phyloP scores from a whole-genome alignment of 1,140 invertebrate species.

The Lasioglossum baleicum region DNA sequence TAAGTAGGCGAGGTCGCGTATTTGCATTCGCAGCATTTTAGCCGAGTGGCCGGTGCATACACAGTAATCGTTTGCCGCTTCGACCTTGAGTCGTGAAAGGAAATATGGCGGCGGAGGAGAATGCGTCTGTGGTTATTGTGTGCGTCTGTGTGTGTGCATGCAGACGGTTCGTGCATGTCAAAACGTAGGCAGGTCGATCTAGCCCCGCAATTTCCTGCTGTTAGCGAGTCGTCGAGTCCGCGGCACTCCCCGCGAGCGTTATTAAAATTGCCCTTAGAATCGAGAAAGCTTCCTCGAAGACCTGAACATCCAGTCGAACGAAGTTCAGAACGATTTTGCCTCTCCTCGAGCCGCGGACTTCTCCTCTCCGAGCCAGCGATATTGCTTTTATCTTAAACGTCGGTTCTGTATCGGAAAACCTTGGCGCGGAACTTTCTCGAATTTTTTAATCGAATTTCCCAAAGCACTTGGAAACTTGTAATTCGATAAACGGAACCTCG shows the following conservation, averaged over 20 bases:
- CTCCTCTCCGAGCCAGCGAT: too few species aligned
- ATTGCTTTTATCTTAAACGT: too few species aligned
- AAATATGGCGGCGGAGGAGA: constrained; percentile 44
- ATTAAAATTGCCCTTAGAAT: constrained; percentile 16
- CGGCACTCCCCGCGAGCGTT: constrained; percentile 12
- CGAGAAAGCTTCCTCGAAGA: neutral
- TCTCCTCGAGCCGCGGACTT: too few species aligned
- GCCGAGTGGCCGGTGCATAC: constrained; percentile 33
- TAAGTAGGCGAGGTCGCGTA: neutral
- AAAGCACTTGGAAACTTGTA: too few species aligned
- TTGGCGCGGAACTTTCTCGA: neutral
- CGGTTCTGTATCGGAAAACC: too few species aligned
- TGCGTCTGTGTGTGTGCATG: constrained; percentile 14
- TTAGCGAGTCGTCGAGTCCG: constrained; percentile 13
- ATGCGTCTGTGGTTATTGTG: constrained; percentile 32
- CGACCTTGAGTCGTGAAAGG: constrained; percentile 67
- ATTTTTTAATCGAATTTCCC: neutral
- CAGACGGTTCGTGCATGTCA: constrained; percentile 19
- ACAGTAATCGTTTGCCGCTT: constrained; percentile 49
- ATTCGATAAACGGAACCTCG: too few species aligned
- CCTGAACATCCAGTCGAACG: neutral
- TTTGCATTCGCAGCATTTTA: neutral
- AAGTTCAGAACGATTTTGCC: too few species aligned
- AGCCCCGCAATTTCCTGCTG: constrained; percentile 33
- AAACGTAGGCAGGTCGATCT: constrained; percentile 29